A percentile compares a stretch with the other conserved stretches of the same genome.
phyloP scores from a whole-genome alignment of 2,797 vertebrate genomes.

The Sebastes hopkinsi region DNA sequence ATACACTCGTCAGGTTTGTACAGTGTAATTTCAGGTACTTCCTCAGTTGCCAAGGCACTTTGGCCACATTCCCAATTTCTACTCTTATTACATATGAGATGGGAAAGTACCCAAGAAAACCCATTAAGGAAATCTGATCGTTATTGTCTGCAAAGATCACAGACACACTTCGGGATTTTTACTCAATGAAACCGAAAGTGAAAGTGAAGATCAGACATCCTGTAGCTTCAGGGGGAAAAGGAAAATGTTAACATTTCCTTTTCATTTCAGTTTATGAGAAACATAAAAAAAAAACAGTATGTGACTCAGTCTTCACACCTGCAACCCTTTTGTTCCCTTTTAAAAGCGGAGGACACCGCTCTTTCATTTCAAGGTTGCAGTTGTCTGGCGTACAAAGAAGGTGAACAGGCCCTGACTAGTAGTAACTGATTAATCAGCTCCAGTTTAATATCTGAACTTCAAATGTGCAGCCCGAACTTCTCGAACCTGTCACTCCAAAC shows the following conservation, averaged over 20 bases:
- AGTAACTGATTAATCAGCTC: slow-evolving; percentile 67
- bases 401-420: slow-evolving; percentile 31
- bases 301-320: background rate
- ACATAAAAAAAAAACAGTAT: background rate
- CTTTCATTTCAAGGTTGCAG: slow-evolving; percentile 32
- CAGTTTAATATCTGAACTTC: slow-evolving; percentile 28
- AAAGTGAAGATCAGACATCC: slow-evolving; percentile 37
- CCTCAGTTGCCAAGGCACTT: background rate
- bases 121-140: background rate
- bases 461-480: background rate
- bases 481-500: background rate
- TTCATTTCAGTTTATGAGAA: background rate
- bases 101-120: background rate
- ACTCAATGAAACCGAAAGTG: slow-evolving; percentile 63
- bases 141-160: background rate
- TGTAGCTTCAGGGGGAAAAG: background rate
- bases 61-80: background rate
- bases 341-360: background rate
- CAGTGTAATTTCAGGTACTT: background rate
- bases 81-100: background rate
- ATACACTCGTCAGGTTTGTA: background rate
- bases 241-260: background rate
- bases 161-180: background rate
- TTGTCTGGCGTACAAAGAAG: background rate
- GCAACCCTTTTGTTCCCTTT: background rate